phyloP scores from a whole-genome alignment of 2,888 invertebrate genomes.

The Mythimna impura region DNA sequence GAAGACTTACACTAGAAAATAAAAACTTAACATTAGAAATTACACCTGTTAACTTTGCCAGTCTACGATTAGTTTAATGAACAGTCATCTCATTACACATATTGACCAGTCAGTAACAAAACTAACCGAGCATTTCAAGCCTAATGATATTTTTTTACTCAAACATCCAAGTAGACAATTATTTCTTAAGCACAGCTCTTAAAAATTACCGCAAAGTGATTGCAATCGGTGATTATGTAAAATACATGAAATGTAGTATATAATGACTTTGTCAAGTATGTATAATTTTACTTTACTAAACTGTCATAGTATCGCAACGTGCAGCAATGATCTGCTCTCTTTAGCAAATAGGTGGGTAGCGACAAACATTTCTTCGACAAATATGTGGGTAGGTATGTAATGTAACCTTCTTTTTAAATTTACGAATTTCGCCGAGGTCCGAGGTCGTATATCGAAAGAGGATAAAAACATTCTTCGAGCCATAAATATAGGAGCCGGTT shows the following conservation, averaged over 20 bases:
- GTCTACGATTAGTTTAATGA: slow-evolving; percentile 1
- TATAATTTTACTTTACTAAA: slow-evolving; percentile 26
- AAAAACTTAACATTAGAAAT: slow-evolving; percentile 1
- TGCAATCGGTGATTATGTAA: slow-evolving; percentile 31
- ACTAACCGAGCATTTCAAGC: slow-evolving; percentile 18
- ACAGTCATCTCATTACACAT: slow-evolving; percentile 1
- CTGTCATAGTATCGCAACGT: slow-evolving; percentile 62
- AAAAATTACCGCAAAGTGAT: slow-evolving; percentile 37
- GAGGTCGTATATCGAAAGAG: slow-evolving; percentile 8
- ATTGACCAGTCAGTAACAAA: slow-evolving; percentile 8
- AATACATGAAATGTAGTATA: slow-evolving; percentile 27
- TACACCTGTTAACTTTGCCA: not conserved
- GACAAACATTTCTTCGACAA: slow-evolving; percentile 5
- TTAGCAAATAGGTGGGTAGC: slow-evolving; percentile 67
- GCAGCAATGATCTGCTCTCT: slow-evolving; percentile 76
- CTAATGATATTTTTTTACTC: not conserved
- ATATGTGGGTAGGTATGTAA: not conserved
- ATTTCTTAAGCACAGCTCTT: slow-evolving; percentile 35
- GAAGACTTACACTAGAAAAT: too few species aligned
- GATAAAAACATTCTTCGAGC: slow-evolving; percentile 15
- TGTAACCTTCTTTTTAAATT: slow-evolving; percentile 28
- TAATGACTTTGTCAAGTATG: slow-evolving; percentile 26
- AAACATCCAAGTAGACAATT: not conserved
- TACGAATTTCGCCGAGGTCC: slow-evolving; percentile 22
- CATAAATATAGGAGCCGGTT: slow-evolving; percentile 34